These are phyloP conservation scores for Stenoptilia bipunctidactyla DNA, from an alignment of 2,888 invertebrate genomes.

Conservation along the genomic window DNA sequence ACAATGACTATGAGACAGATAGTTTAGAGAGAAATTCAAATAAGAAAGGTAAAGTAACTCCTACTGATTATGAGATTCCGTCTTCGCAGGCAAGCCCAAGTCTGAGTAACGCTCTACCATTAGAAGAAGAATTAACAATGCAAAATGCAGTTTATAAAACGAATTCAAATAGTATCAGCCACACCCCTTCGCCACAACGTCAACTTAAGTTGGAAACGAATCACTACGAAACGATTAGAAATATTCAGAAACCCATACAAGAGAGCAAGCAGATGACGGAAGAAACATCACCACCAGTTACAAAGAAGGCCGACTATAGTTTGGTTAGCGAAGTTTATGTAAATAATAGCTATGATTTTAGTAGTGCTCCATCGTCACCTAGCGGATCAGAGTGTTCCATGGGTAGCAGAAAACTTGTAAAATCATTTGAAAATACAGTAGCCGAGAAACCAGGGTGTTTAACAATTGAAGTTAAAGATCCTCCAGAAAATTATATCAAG, in stretches of 20 bases:
- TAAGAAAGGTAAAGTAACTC: conserved; percentile 67
- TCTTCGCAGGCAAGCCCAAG: conserved; percentile 81
- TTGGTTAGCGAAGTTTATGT: conserved; percentile 85
- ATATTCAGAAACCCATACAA: conserved; percentile 25
- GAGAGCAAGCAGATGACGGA: conserved; percentile 13
- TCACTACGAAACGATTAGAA: conserved; percentile 54
- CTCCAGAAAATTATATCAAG: conserved; percentile 80
- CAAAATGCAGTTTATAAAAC: conserved; percentile 79
- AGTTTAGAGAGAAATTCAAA: conserved; percentile 76
- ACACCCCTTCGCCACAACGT: conserved; percentile 52
- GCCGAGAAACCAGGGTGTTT: conserved; percentile 81
- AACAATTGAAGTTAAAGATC: conserved; percentile 87
- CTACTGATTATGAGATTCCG: conserved; percentile 75
- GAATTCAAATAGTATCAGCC: conserved; percentile 69
- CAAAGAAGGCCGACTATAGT: conserved; percentile 72
- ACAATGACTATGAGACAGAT: conserved; percentile 80
- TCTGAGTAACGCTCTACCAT: conserved; percentile 78
- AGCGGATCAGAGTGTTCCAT: conserved; percentile 72
- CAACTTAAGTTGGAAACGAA: conserved; percentile 39
- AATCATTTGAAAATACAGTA: conserved; percentile 52
- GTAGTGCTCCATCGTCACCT: conserved; percentile 70
- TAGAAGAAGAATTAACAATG: conserved; percentile 86
- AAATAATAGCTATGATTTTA: conserved; percentile 79
- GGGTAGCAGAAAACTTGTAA: conserved; percentile 68
- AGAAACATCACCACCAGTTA: conserved; percentile 19